Evolutionary conservation across 2,113 vertebrate species (phyloP).

Genomic region (Pseudonaja textilis): DNA sequence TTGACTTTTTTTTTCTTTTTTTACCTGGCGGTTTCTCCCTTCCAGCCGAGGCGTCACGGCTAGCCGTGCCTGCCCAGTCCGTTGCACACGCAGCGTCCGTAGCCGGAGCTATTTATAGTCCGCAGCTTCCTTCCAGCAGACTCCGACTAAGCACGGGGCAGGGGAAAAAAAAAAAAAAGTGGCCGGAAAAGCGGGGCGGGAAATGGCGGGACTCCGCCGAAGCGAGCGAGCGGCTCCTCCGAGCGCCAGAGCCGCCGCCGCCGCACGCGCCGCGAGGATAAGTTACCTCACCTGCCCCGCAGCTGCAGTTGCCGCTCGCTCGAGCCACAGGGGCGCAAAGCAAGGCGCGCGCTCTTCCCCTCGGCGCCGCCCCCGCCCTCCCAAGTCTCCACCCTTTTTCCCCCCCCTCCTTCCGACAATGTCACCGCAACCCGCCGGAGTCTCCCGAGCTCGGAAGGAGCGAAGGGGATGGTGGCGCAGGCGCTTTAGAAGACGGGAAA

Average conservation of each 20-base stretch:
- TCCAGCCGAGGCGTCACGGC: constrained; percentile 31
- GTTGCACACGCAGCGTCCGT: background rate
- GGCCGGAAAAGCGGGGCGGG: background rate
- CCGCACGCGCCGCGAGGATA: constrained; percentile 13
- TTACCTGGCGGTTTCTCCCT: constrained; percentile 2
- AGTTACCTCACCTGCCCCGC: background rate
- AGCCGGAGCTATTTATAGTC: constrained; percentile 71
- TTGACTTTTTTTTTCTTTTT: background rate
- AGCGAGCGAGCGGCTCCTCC: background rate
- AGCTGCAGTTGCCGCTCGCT: constrained; percentile 41
- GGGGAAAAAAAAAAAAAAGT: background rate
- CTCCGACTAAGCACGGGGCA: constrained; percentile 31
- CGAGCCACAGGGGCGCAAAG: constrained; percentile 7
- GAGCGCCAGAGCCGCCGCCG: background rate
- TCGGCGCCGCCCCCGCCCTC: constrained; percentile 17
- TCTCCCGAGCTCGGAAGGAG: background rate
- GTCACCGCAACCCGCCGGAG: constrained; percentile 46
- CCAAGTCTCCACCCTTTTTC: constrained; percentile 14
- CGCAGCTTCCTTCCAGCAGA: constrained; percentile 49
- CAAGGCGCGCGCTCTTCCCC: constrained; percentile 1
- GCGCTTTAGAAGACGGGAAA: background rate
- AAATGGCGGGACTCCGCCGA: constrained; percentile 11
- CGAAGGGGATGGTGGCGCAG: background rate
- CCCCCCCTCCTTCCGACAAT: constrained; percentile 30
- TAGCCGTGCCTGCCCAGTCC: constrained; percentile 42